Conservation (phyloP, 2,113 vertebrate species). For the Neogale vison region DNA sequence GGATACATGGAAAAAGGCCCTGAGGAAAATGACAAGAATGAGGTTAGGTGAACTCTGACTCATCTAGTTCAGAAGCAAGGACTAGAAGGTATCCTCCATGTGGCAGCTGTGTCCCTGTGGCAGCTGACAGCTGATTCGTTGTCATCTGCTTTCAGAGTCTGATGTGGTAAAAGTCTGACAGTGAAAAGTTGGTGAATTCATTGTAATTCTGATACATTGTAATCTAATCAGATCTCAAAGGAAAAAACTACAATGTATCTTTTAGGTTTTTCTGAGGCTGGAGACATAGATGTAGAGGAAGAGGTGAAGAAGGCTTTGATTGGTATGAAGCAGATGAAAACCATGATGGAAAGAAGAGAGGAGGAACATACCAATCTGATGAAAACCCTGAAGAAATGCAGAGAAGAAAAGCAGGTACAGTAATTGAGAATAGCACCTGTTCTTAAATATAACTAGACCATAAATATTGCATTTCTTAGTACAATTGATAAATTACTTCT, state of each 20-base stretch:
- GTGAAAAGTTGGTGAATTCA: neutral
- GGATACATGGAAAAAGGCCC: constrained; percentile 42
- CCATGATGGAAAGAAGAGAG: constrained; percentile 91
- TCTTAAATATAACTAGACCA: neutral
- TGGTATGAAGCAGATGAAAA: constrained; percentile 94
- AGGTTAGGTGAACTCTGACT: neutral
- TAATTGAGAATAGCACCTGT: neutral
- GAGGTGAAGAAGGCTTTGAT: constrained; percentile 91
- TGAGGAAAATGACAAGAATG: constrained; percentile 7
- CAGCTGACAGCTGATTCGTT: constrained; percentile 27
- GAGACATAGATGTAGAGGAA: constrained; percentile 87
- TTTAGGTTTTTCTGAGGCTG: constrained; percentile 88
- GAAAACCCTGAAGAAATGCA: constrained; percentile 90
- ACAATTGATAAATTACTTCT: neutral
- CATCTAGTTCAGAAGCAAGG: neutral
- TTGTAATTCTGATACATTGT: neutral
- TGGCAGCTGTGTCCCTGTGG: neutral
- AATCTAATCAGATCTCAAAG: constrained; percentile 28
- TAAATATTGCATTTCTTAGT: neutral
- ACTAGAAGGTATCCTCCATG: neutral
- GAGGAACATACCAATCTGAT: constrained; percentile 91
- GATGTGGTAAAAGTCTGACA: neutral
- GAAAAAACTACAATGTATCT: neutral
- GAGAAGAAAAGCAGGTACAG: constrained; percentile 91
- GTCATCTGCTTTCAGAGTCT: neutral